Evolutionary conservation across 2,113 vertebrate species (phyloP), one percentile per base, ranked within the genome.

Genomic region (Butastur rufipennis): DNA sequence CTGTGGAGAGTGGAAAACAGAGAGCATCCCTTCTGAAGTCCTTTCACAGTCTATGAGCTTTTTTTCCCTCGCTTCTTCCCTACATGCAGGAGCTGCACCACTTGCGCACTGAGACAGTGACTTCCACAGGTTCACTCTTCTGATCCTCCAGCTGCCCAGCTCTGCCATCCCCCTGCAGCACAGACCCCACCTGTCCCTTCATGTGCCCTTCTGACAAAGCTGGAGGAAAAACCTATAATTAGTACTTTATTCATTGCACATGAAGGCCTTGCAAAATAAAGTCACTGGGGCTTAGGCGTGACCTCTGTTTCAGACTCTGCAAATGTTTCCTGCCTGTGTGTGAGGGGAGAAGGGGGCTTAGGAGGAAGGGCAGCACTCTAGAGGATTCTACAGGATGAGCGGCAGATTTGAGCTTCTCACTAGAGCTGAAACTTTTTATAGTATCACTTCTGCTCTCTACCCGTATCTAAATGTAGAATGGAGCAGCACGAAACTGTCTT

Each of bases 371-470:
- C 48, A 87, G 40, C 56, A 75, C 80, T 68, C 86, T 4, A 23
- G 95, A 88, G 92, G 26, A 15, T 65, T 94, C 73, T 53, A 74
- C 55, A 93, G 55, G 75, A 94, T 94, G 25, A 93, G 38, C 9
- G 2, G 32, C 61, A 93, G 67, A 90, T 93, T 86, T 75, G 9
- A 94, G 91, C 17, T 89, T 95, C 81, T 87, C 45, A 70, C 40
- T 87, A 66, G 53, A 88, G 56, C 10, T 79, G 22, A 87, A 96
- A 79, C 66, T 93, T 95, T 95, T 94, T 94, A 94, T 95, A 97
- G 89, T 9, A 73, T 45, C 70, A 42, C 25, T 95, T 91, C 70
- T 94, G 65, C 83, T 92, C 34, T 43, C 31, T 84, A 34, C 7
- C 48, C 13, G 1, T 85, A 67, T 85, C 93, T 89, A 96, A 94